Conservation (phyloP, 64 coral and sea anemone genomes). For the Anthopleura sola region DNA sequence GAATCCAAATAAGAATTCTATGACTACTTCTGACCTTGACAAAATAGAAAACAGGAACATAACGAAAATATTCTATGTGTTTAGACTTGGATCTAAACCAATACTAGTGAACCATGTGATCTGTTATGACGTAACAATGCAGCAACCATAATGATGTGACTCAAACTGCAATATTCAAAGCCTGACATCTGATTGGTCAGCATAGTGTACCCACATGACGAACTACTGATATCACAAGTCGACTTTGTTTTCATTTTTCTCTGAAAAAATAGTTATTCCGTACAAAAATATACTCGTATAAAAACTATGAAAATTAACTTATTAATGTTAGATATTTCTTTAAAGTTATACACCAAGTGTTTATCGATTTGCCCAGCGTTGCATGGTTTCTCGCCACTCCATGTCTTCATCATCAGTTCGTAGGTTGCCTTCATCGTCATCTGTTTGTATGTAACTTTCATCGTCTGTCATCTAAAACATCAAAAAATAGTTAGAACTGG, state of each 20-base stretch:
- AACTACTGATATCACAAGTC: background rate
- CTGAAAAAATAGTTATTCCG: background rate
- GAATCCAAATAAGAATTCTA: no score
- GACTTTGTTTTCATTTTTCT: background rate
- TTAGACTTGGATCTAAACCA: no score
- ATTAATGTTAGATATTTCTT: background rate
- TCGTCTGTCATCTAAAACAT: constrained; percentile 68
- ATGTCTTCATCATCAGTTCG: constrained; percentile 94
- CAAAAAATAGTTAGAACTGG: background rate
- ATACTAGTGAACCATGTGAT: no score
- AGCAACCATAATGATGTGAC: no score
- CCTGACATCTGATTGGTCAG: background rate
- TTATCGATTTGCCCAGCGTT: constrained; percentile 94
- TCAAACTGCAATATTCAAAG: background rate
- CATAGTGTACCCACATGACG: background rate
- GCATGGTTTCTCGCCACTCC: constrained; percentile 90
- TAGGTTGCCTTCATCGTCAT: constrained; percentile 77
- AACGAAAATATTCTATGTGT: no score
- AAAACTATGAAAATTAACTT: constrained; percentile 1
- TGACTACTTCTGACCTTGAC: no score
- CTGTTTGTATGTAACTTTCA: constrained; percentile 94
- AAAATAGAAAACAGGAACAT: no score
- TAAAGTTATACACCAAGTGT: background rate
- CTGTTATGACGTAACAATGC: no score
- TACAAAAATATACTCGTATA: background rate